These are phyloP conservation scores for Urechis unicinctus DNA, from an alignment of 2,888 invertebrate species.

Conservation along the genomic window DNA sequence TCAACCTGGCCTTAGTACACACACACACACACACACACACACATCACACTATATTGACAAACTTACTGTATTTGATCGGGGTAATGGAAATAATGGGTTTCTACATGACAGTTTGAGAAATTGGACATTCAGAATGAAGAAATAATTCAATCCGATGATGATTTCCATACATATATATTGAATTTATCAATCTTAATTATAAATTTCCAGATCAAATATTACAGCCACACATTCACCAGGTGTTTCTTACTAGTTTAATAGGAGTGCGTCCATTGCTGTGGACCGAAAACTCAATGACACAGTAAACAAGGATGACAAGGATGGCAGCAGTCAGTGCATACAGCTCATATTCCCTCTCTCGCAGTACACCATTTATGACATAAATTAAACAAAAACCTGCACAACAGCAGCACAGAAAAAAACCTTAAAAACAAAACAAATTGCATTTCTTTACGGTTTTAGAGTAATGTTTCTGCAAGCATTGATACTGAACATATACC, in stretches of 20 bases:
- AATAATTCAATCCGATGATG: too few species aligned
- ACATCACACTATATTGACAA: background rate
- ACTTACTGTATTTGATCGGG: too few species aligned
- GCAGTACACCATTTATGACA: background rate
- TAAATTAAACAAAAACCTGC: background rate
- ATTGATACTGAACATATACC: too few species aligned
- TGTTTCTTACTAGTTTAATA: constrained; percentile 35
- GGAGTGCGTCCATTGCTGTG: constrained; percentile 23
- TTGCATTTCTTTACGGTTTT: background rate
- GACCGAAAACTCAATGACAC: constrained; percentile 34
- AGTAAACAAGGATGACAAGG: constrained; percentile 35
- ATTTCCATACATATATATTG: too few species aligned
- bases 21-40: background rate
- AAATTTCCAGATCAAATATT: too few species aligned
- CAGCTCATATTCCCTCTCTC: background rate
- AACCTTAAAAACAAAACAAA: background rate
- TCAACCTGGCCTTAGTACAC: constrained; percentile 24
- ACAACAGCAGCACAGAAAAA: background rate
- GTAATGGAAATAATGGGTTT: background rate
- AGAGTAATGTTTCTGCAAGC: too few species aligned
- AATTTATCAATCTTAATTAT: too few species aligned
- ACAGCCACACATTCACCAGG: background rate
- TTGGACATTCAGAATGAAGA: background rate
- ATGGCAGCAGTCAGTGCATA: constrained; percentile 21
- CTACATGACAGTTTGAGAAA: background rate